Conservation (phyloP, 2,888 invertebrate species). For the Flexamia atlantica region DNA sequence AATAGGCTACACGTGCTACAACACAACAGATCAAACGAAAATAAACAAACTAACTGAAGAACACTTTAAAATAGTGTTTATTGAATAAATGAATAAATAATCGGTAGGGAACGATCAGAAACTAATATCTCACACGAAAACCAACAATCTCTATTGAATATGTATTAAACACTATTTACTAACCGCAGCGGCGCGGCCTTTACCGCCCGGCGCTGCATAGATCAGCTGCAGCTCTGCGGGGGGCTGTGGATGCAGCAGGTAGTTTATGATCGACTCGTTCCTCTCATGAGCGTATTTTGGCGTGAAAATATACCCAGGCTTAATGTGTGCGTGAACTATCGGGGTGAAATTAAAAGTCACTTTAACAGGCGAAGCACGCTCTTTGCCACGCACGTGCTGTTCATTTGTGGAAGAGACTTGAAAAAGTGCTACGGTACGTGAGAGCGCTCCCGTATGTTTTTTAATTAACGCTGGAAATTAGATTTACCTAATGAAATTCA, state of each 20-base stretch:
- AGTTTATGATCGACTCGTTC: neutral
- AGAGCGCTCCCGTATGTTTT: neutral
- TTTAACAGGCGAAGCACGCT: neutral
- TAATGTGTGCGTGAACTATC: neutral
- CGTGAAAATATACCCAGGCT: neutral
- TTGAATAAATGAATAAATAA: too few relatives aligned
- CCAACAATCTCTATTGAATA: slow-evolving; percentile 30
- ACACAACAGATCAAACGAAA: too few relatives aligned
- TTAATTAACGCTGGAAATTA: too few relatives aligned
- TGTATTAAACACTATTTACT: slow-evolving; percentile 15
- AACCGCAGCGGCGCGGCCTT: neutral
- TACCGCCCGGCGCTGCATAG: neutral
- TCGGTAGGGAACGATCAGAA: neutral
- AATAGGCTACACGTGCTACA: too few relatives aligned
- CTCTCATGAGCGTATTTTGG: slow-evolving; percentile 31
- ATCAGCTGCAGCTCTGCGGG: slow-evolving; percentile 16
- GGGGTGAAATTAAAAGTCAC: too few relatives aligned
- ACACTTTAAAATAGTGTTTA: too few relatives aligned
- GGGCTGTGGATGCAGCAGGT: neutral
- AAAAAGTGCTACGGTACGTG: neutral
- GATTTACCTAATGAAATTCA: too few relatives aligned
- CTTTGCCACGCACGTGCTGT: neutral
- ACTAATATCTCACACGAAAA: slow-evolving; percentile 25
- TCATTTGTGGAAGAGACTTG: neutral
- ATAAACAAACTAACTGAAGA: too few relatives aligned